Base-by-base conservation (phyloP, 2,797 vertebrate species). In the Hippocampus kuda region DNA sequence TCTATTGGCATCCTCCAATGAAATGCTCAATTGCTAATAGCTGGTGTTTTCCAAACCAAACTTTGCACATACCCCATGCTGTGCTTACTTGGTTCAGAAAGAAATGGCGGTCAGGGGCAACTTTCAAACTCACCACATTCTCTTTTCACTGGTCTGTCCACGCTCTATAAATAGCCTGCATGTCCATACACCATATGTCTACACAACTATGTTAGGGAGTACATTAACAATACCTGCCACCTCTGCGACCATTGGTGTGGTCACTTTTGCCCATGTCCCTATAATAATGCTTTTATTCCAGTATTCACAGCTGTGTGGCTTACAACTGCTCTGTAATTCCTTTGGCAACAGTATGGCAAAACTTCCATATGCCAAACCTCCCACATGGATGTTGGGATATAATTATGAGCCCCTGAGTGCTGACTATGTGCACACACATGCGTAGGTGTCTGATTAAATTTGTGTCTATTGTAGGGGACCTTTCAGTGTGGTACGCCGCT, bases 401-500 rank as follows among this genome's bases (percentile, higher is more conserved):
- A 69, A 69, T 76, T 62, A 67, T 18, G 65, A 77, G 69, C 70
- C 30, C 2, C n/a, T 16, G 64, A 27, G 15, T 61, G 30, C 70
- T 72, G 67, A 27, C 73, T n/a, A 20, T 6, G 4, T 20, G 3
- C 1, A 54, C 20, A 4, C 41, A 65, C 9, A 27, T 15, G 26
- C 41, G 30, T 10, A 27, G 27, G 34, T 54, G 15, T 67, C 13
- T 70, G 48, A 69, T 34, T 68, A 24, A 30, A 15, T 71, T 38
- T 65, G 18, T 74, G 56, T 53, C 24, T 67, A 30, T 84, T 87
- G 9, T 87, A 99, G 97, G 92, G 97, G 97, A 71, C 97, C 97
- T 8, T 99, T 99, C 91, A 98, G 96, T 26, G 96, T 99, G 86
- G 97, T 99, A 74, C 90, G 97, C 77, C 89, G 97, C 90, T 99